Base-by-base conservation (phyloP, 37 sponge, comb jelly and placozoan genomes). In the Dysidea cf. avara region DNA sequence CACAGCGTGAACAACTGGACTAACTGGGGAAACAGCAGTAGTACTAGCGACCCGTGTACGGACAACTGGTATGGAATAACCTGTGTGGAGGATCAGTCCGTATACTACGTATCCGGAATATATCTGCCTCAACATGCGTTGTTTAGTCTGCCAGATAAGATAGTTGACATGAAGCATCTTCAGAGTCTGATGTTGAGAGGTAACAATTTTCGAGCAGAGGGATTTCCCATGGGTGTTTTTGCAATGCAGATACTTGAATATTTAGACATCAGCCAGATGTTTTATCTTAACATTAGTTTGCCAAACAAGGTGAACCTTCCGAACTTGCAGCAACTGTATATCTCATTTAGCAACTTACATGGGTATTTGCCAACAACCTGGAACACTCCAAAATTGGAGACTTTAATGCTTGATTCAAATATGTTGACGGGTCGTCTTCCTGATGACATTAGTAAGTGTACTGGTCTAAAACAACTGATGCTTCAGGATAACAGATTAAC, bases 311-410 rank as follows among this genome's bases (percentile, higher is more conserved):
- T 92, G 16, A 47, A 54, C 35, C 62, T 81, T 82, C 65, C 83
- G 2, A 72, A 62, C 25, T 39, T 91, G 34, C 56, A 76, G 13
- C 38, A 64, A 7, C 55, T 92, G 25, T 24, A 30, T 54, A 43
- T 83, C 7, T 77, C 68, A 11, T 49, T 4, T 9, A 92, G 86
- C 60, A 7, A 56, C 9, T 17, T 92, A 7, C 24, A 61, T 21
- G 87, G 92, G 20, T 11, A 59, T 32, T 26, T 92, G 0, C 92
- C 92, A 11, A 49, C 48, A 7, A 22, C 2, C 4, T 83, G 78
- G 68, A 29, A 83, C 14, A 53, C 87, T 20, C 92, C 87, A 48
- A 57, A 75, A 12, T 71, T 92, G 50, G 52, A 79, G 37, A n/a
- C 18, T 6, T n/a, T 92, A 0, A 79, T 82, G 32, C 22, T 92